Evolutionary conservation across 2,888 invertebrate genomes (phyloP).

Genomic region (Epinotia brunnichana): DNA sequence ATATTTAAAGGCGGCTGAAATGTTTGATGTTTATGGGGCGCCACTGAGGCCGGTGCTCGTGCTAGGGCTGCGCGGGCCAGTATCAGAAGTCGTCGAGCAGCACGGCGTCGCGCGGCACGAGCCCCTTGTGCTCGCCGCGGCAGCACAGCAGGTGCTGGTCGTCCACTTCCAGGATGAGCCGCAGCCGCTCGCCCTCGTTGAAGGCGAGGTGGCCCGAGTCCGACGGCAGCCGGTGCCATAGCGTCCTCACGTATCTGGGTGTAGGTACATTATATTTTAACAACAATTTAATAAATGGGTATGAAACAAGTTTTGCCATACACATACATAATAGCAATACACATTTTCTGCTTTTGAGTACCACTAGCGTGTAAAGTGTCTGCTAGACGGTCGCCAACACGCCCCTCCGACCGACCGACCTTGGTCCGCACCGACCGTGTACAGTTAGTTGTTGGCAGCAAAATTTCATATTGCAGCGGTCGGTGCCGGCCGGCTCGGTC

Average conservation of each 20-base stretch:
- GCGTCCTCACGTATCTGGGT: conserved; percentile 86
- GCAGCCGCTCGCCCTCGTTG: conserved; percentile 89
- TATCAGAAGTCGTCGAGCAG: conserved; percentile 81
- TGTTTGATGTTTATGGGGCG: conserved; percentile 60
- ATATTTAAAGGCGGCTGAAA: conserved; percentile 9
- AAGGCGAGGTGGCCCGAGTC: conserved; percentile 91
- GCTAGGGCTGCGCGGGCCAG: conserved; percentile 74
- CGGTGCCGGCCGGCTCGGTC: too few relatives aligned
- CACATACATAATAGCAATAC: background rate
- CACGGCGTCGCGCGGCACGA: conserved; percentile 89
- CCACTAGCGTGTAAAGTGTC: too few relatives aligned
- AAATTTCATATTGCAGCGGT: too few relatives aligned
- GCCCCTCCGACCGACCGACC: too few relatives aligned
- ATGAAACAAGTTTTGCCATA: background rate
- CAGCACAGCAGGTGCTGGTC: conserved; percentile 90
- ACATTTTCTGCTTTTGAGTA: too few relatives aligned
- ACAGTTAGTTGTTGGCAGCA: too few relatives aligned
- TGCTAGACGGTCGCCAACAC: too few relatives aligned
- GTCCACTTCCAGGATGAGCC: conserved; percentile 89
- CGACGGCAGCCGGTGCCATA: conserved; percentile 89
- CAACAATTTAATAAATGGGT: background rate
- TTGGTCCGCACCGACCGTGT: too few relatives aligned
- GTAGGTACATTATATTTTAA: background rate
- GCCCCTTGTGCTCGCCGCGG: conserved; percentile 89
- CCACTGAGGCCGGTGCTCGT: conserved; percentile 71